Base-by-base conservation (phyloP, 2,888 invertebrate species). In the Biston stratarius region DNA sequence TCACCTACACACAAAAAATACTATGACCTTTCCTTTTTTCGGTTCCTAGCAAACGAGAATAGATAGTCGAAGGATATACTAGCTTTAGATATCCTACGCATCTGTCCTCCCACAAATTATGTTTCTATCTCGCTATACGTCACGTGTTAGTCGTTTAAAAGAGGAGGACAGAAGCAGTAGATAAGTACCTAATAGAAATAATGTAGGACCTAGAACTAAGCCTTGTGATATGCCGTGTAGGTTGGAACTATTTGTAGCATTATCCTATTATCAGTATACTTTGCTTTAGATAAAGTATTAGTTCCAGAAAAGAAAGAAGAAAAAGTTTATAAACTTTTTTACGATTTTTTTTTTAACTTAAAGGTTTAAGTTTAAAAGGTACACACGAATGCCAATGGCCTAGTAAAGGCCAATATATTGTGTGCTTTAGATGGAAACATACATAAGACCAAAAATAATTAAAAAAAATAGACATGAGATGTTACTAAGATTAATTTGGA, bases 181-280 rank as follows among this genome's bases (percentile, higher is more conserved):
- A 77, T 38, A 8, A 74, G 72, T 77, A 70, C 24, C 24, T 79
- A 77, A 76, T 78, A 79, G 77, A 81, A 86, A 83, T 77, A 80
- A 74, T 73, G 71, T 71, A 76, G 83, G 83, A 79, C 80, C 83
- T 77, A 87, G 81, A 79, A 77, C 74, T 72, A 74, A 83, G 71
- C 87, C 89, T 89, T 88, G 88, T 61, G 77, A 84, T 70, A 87
- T 68, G 69, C 80, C 76, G 81, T 76, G 85, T 87, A 82, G 86
- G 88, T 67, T 76, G 82, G 65, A 44, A 49, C 61, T 53, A 55
- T 59, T 56, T 56, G 47, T 47, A 67, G 48, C 47, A 51, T 24
- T 53, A 38, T 42, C 14, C 51, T 56, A n/a, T 52, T n/a, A 14
- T 6, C 40, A 11, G 15, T 5, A 40, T 53, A 53, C 15, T 38